phyloP scores from a whole-genome alignment of 2,797 vertebrate species.

The Eulemur albifrons region DNA sequence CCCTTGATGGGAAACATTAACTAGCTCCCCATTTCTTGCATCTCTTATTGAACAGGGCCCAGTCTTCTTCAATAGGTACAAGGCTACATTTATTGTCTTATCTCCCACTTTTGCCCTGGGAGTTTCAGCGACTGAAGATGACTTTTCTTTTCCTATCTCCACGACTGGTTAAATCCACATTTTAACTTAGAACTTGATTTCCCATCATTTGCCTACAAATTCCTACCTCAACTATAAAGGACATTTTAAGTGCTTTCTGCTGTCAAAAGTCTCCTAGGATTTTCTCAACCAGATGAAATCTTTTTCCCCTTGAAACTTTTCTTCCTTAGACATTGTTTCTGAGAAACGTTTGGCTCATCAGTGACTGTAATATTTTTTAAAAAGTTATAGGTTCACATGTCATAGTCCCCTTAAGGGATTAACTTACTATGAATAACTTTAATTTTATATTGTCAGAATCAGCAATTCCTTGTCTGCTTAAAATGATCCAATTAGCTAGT shows the following conservation, averaged over 20 bases:
- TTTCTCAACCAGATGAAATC: background rate
- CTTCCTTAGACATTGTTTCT: background rate
- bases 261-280: background rate
- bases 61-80: background rate
- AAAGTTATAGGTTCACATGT: background rate
- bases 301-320: background rate
- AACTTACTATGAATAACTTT: background rate
- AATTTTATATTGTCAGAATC: background rate
- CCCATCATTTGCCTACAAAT: background rate
- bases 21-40: background rate
- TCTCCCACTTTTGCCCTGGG: background rate
- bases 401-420: background rate
- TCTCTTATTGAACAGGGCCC: background rate
- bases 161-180: background rate
- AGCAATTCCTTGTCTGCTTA: background rate
- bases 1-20: background rate
- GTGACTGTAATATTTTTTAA: background rate
- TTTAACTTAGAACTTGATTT: background rate
- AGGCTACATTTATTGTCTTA: background rate
- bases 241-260: background rate
- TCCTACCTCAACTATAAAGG: background rate
- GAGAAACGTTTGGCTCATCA: background rate
- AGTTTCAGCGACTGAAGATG: background rate
- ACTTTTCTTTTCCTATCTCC: background rate
- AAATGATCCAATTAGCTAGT: background rate